A percentile compares a stretch with the other conserved stretches of the same genome.
Evolutionary conservation across 2,113 vertebrate species (phyloP).

Genomic region (Oncorhynchus clarkii): DNA sequence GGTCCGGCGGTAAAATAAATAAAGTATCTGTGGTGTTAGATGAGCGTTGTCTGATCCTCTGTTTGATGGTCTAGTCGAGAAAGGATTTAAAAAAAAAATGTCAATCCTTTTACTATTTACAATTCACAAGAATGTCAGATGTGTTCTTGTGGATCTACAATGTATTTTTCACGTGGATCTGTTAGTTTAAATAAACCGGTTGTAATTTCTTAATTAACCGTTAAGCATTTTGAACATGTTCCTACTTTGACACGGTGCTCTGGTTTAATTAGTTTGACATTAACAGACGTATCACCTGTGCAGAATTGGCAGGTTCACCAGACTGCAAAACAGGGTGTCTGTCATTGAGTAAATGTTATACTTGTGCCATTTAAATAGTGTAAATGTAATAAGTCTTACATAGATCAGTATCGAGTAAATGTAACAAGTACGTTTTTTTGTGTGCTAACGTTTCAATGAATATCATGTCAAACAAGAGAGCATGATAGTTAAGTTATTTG

Average conservation of each 20-base stretch:
- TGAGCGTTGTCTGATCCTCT: slow-evolving; percentile 46
- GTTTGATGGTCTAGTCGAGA: slow-evolving; percentile 7
- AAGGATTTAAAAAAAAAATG: not conserved
- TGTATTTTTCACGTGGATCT: slow-evolving; percentile 24
- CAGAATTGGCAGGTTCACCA: slow-evolving; percentile 33
- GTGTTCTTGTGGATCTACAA: not conserved
- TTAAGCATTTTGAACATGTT: slow-evolving; percentile 26
- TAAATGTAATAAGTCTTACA: not conserved
- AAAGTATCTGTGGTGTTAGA: slow-evolving; percentile 50
- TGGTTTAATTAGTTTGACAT: slow-evolving; percentile 66
- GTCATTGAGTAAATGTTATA: not conserved
- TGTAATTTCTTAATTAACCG: slow-evolving; percentile 22
- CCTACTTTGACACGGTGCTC: slow-evolving; percentile 42
- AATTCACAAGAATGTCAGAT: slow-evolving; percentile 15
- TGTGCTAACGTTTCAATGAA: not conserved
- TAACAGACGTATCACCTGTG: slow-evolving; percentile 58
- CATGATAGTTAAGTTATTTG: not conserved
- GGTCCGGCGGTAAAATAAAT: no score
- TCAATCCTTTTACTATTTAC: no score
- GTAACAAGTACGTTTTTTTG: not conserved
- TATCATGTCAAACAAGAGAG: no score
- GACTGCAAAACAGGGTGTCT: not conserved
- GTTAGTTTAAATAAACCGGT: slow-evolving; percentile 25
- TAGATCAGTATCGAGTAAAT: not conserved
- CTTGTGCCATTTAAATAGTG: not conserved